Evolutionary conservation across 2,888 invertebrate genomes (phyloP).

Genomic region (Hipparchia semele): DNA sequence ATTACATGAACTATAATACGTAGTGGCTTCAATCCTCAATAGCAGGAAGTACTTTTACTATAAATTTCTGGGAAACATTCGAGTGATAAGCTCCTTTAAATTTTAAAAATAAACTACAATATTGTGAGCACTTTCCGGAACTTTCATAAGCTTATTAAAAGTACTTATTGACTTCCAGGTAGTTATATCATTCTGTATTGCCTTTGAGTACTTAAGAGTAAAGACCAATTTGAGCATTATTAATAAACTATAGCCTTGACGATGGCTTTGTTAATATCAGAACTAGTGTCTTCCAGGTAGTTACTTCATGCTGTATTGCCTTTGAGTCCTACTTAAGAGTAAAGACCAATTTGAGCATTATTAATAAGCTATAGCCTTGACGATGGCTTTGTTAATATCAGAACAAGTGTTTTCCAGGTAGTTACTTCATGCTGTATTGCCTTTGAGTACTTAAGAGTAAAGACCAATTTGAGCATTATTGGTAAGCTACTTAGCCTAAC

Average conservation of each 20-base stretch:
- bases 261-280: too few species aligned
- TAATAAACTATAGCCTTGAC: neutral
- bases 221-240: neutral
- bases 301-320: too few species aligned
- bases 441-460: slow-evolving; percentile 39
- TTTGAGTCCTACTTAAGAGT: slow-evolving; percentile 27
- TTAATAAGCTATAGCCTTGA: neutral
- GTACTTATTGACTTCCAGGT: slow-evolving; percentile 41
- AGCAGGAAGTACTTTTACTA: neutral
- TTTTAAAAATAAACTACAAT: slow-evolving; percentile 14
- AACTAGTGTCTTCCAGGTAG: too few species aligned
- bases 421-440: slow-evolving; percentile 42
- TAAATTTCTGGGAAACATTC: neutral
- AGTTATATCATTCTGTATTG: neutral
- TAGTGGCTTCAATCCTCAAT: neutral
- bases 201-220: slow-evolving; percentile 18
- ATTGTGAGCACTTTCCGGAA: slow-evolving; percentile 26
- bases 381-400: neutral
- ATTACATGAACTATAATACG: too few species aligned
- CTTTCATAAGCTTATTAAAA: slow-evolving; percentile 53
- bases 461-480: neutral
- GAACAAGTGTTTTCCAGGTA: too few species aligned
- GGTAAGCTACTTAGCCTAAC: neutral
- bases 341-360: neutral
- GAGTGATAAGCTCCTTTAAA: neutral